phyloP scores from a whole-genome alignment of 2,888 invertebrate species.

The Tenthredo distinguenda region DNA sequence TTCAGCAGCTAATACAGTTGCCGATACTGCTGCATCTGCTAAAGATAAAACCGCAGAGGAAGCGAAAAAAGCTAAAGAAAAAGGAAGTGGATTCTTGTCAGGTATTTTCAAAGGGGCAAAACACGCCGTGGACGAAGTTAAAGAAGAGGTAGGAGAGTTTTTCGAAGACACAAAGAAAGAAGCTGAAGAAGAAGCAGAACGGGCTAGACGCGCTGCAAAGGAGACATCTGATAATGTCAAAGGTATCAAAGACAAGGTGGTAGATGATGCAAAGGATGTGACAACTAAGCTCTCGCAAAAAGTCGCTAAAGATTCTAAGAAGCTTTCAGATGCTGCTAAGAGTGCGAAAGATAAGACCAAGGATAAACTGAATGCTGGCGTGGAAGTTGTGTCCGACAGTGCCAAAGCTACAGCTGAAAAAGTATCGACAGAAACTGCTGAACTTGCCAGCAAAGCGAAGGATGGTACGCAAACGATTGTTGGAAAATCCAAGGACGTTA shows the following conservation, averaged over 20 bases:
- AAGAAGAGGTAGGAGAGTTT: conserved; percentile 61
- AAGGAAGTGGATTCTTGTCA: conserved; percentile 59
- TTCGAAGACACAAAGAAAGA: conserved; percentile 61
- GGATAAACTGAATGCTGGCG: conserved; percentile 70
- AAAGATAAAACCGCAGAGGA: conserved; percentile 58
- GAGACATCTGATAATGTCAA: conserved; percentile 50
- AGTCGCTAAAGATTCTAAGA: conserved; percentile 73
- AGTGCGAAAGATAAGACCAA: conserved; percentile 52
- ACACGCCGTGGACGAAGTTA: conserved; percentile 60
- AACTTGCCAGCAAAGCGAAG: conserved; percentile 39
- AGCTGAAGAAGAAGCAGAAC: conserved; percentile 58
- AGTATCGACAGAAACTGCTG: conserved; percentile 48
- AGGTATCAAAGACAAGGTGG: conserved; percentile 61
- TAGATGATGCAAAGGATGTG: conserved; percentile 42
- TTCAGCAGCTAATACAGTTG: conserved; percentile 58
- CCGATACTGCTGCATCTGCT: conserved; percentile 56
- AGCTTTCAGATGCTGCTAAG: conserved; percentile 50
- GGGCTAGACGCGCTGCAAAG: conserved; percentile 50
- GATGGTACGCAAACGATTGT: conserved; percentile 52
- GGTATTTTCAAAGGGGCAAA: conserved; percentile 68
- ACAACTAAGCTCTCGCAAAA: conserved; percentile 78
- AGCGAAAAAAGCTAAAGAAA: conserved; percentile 61
- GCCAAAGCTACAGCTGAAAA: conserved; percentile 45
- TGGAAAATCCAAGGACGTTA: conserved; percentile 55
- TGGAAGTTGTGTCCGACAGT: conserved; percentile 47